Conservation (phyloP, 1,140 invertebrate species). For the Brachionus asplanchnoidis region DNA sequence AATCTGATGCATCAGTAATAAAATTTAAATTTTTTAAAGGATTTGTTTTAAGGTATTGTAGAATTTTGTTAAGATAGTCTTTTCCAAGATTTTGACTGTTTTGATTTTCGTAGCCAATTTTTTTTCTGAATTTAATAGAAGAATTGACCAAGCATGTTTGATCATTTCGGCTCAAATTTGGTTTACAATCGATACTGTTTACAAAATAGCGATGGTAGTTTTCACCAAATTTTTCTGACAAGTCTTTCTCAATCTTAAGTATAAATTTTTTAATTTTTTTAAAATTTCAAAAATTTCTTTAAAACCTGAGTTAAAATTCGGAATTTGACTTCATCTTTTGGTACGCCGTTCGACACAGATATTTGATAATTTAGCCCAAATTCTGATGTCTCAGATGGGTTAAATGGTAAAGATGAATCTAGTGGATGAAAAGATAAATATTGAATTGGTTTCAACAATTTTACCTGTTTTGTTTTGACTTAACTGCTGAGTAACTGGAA, state of each 20-base stretch:
- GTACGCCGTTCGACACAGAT: not conserved
- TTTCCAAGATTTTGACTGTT: not conserved
- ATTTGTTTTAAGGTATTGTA: not conserved
- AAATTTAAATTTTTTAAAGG: not conserved
- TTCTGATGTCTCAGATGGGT: not conserved
- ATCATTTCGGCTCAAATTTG: not conserved
- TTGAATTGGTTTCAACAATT: not conserved
- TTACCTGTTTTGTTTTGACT: not conserved
- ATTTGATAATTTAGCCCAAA: not conserved
- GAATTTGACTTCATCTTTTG: constrained; percentile 9
- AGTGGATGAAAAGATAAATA: not conserved
- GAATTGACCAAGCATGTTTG: not conserved
- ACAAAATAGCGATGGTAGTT: not conserved
- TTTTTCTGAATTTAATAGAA: not conserved
- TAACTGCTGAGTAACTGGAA: not conserved
- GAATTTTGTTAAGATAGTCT: not conserved
- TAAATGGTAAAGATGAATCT: not conserved
- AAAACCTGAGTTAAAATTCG: not conserved
- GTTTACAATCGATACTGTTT: not conserved
- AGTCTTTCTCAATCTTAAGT: not conserved
- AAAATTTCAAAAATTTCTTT: not conserved
- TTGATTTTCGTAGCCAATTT: not conserved
- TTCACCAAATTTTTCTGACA: not conserved
- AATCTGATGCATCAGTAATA: not conserved
- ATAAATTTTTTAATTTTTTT: not conserved